Conservation (phyloP, 2,888 invertebrate species). For the Watsonalla binaria region DNA sequence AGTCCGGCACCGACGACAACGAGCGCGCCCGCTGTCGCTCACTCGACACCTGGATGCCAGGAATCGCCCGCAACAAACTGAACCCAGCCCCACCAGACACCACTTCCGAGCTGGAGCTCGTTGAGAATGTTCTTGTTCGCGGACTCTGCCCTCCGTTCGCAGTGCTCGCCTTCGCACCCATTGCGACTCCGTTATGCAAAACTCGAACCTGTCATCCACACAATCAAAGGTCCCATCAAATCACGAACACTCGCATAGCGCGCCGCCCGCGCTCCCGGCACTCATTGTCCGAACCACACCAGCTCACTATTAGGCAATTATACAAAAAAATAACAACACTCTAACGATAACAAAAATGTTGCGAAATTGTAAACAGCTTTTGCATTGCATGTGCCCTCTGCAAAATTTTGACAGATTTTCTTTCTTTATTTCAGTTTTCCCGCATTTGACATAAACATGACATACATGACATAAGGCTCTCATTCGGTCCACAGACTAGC, state of each 20-base stretch:
- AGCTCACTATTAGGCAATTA: constrained; percentile 24
- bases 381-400: constrained; percentile 61
- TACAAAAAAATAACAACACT: constrained; percentile 44
- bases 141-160: constrained; percentile 87
- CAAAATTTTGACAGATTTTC: constrained; percentile 73
- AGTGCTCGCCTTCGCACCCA: constrained; percentile 93
- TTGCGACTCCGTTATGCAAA: constrained; percentile 78
- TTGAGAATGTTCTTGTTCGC: constrained; percentile 86
- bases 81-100: constrained; percentile 81
- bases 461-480: not conserved
- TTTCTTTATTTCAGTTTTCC: constrained; percentile 13
- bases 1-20: constrained; percentile 89
- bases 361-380: constrained; percentile 71
- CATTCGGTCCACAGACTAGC: too few species aligned
- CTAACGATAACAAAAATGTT: constrained; percentile 58
- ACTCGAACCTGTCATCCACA: constrained; percentile 58
- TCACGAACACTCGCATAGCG: constrained; percentile 68
- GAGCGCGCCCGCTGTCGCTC: constrained; percentile 91
- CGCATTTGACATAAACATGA: constrained; percentile 32
- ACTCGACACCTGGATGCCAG: constrained; percentile 85
- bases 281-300: constrained; percentile 68
- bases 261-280: constrained; percentile 64
- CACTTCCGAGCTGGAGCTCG: constrained; percentile 83
- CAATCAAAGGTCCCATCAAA: constrained; percentile 28
- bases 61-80: constrained; percentile 83